Evolutionary conservation across 2,113 vertebrate species (phyloP).

Genomic region (Pachycephala philippinensis): DNA sequence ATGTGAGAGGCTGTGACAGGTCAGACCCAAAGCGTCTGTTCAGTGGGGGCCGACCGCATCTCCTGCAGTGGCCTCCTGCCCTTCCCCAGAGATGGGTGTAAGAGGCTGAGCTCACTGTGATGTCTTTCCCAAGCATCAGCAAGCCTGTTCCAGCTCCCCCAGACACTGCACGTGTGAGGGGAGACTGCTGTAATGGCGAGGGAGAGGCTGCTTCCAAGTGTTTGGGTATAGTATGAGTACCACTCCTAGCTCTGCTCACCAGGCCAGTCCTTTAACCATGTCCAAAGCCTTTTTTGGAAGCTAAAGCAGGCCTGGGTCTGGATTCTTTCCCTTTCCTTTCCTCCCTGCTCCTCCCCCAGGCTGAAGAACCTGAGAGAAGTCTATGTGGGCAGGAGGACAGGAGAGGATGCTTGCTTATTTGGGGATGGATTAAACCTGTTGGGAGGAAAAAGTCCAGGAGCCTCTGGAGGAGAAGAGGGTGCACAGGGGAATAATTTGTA

Average conservation of each 20-base stretch:
- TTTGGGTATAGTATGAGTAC: neutral
- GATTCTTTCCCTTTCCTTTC: neutral
- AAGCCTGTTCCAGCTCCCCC: neutral
- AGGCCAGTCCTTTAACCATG: neutral
- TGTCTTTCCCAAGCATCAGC: neutral
- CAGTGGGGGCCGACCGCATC: neutral
- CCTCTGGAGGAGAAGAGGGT: neutral
- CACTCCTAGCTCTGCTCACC: neutral
- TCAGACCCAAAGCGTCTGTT: neutral
- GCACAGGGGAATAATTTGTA: neutral
- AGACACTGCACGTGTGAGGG: rapidly evolving
- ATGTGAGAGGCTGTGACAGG: neutral
- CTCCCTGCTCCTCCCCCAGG: too few species aligned
- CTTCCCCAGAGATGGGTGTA: neutral
- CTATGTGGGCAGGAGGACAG: neutral
- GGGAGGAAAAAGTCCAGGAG: neutral
- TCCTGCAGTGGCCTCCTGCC: neutral
- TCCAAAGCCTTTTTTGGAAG: neutral
- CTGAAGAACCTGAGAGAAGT: neutral
- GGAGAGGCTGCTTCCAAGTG: neutral
- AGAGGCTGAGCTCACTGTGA: neutral
- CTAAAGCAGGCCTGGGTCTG: neutral
- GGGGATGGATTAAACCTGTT: neutral
- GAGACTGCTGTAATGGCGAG: neutral
- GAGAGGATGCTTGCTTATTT: neutral